phyloP scores from a whole-genome alignment of 2,888 invertebrate genomes.

The Pharmacophagus antenor region DNA sequence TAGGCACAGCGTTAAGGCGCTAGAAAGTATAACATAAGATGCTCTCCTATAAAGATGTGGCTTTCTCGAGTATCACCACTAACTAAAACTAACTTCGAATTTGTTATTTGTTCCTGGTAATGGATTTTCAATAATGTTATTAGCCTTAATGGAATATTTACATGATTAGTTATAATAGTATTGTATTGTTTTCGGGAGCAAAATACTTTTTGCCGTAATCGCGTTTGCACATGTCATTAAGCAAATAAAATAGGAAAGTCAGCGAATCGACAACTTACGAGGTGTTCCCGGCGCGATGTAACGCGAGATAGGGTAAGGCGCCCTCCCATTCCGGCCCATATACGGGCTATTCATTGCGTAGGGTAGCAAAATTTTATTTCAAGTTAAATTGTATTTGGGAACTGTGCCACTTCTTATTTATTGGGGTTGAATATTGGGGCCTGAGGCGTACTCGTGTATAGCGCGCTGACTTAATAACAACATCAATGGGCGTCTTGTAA shows the following conservation, averaged over 20 bases:
- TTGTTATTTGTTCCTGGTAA: conserved; percentile 20
- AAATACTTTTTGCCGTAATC: conserved; percentile 23
- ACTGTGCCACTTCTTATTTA: conserved; percentile 70
- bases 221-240: conserved; percentile 57
- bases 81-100: not conserved
- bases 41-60: not conserved
- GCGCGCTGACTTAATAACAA: conserved; percentile 54
- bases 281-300: conserved; percentile 58
- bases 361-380: conserved; percentile 77
- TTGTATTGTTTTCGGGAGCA: conserved; percentile 9
- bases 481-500: conserved; percentile 61
- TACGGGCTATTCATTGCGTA: conserved; percentile 64
- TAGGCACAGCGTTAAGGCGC: no score
- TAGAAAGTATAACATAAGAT: not conserved
- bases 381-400: conserved; percentile 75
- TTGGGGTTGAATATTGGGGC: conserved; percentile 60
- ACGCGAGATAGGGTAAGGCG: conserved; percentile 55
- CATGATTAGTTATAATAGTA: no score
- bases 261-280: conserved; percentile 62
- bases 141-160: not conserved
- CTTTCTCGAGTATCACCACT: not conserved
- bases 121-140: not conserved
- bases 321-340: conserved; percentile 65
- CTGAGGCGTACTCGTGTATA: conserved; percentile 49
- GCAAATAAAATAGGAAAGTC: conserved; percentile 63